Evolutionary conservation across 2,888 invertebrate species (phyloP).

Genomic region (Drosophila borealis): DNA sequence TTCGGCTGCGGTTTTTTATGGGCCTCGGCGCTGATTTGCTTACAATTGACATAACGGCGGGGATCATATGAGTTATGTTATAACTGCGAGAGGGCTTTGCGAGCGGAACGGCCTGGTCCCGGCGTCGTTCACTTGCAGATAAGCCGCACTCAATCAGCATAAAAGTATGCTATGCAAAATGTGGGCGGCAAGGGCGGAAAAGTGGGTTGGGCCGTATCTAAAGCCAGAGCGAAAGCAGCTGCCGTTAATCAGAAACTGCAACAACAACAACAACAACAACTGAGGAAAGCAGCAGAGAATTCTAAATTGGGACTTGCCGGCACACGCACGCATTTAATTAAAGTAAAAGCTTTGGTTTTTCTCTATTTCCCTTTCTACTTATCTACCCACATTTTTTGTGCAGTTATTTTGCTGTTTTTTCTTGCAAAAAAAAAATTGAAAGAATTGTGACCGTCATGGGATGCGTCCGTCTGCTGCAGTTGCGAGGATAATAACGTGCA

Average conservation of each 20-base stretch:
- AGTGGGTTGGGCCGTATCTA: slow-evolving; percentile 6
- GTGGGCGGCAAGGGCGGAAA: background rate
- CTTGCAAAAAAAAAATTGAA: slow-evolving; percentile 27
- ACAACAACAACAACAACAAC: slow-evolving; percentile 9
- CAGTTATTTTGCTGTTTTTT: slow-evolving; percentile 23
- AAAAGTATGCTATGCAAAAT: slow-evolving; percentile 64
- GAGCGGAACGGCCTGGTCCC: slow-evolving; percentile 9
- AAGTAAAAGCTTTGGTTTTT: slow-evolving; percentile 73
- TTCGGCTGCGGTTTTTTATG: slow-evolving; percentile 64
- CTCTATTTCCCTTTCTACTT: slow-evolving; percentile 29
- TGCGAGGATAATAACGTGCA: slow-evolving; percentile 64
- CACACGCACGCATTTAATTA: slow-evolving; percentile 78
- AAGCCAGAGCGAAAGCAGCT: slow-evolving; percentile 44
- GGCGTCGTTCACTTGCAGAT: slow-evolving; percentile 49
- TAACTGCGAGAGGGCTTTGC: slow-evolving; percentile 55
- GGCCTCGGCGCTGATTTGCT: slow-evolving; percentile 70
- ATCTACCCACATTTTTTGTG: slow-evolving; percentile 23
- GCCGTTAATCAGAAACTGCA: slow-evolving; percentile 71
- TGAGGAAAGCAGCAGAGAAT: slow-evolving; percentile 40
- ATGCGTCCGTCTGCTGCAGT: slow-evolving; percentile 44
- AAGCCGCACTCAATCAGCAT: slow-evolving; percentile 77
- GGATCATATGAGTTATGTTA: slow-evolving; percentile 73
- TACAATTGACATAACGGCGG: slow-evolving; percentile 75
- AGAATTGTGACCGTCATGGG: slow-evolving; percentile 64
- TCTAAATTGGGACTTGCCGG: slow-evolving; percentile 66